Evolutionary conservation across 1,140 invertebrate genomes (phyloP).

Genomic region (Brachionus paranguensis): DNA sequence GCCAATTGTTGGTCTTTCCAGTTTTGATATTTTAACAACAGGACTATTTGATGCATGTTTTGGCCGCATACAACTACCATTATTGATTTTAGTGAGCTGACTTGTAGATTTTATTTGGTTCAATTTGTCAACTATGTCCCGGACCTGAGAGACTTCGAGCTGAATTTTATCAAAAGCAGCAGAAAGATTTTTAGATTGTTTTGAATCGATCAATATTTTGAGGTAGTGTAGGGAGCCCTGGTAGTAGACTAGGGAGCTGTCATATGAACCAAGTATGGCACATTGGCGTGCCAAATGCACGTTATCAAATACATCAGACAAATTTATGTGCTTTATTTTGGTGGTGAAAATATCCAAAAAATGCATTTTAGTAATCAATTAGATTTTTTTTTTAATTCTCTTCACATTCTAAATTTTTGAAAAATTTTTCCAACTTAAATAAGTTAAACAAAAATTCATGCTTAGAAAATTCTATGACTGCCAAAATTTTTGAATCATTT

Average conservation of each 20-base stretch:
- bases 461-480: not conserved
- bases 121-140: not conserved
- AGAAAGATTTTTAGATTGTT: not conserved
- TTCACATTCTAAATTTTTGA: not conserved
- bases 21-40: not conserved
- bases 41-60: not conserved
- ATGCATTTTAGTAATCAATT: not conserved
- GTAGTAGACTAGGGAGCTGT: not conserved
- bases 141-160: not conserved
- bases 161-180: not conserved
- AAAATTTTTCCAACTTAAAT: too few relatives aligned
- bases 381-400: not conserved
- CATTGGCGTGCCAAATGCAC: not conserved
- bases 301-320: not conserved
- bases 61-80: not conserved
- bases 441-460: too few relatives aligned
- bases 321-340: not conserved
- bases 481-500: not conserved
- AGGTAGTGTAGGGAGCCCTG: not conserved
- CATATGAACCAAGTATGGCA: constrained; percentile 1
- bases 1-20: not conserved
- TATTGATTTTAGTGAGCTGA: not conserved
- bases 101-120: not conserved
- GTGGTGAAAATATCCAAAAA: not conserved
- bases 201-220: not conserved